Evolutionary conservation across 2,888 invertebrate species (phyloP).

Genomic region (Ectobius pallidus): DNA sequence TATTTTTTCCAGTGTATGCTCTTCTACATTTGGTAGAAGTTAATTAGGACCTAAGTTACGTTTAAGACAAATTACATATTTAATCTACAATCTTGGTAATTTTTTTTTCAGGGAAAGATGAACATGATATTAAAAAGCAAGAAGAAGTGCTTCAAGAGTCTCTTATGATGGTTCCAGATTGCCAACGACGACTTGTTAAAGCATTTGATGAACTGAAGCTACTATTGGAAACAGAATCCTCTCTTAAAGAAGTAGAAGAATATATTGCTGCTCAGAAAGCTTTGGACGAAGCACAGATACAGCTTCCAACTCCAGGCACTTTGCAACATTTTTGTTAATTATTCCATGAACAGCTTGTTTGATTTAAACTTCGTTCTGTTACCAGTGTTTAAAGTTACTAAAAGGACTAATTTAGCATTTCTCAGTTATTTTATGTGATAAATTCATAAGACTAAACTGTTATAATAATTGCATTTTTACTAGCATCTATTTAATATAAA

Average conservation of each 20-base stretch:
- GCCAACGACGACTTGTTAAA: constrained; percentile 75
- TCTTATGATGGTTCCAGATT: constrained; percentile 92
- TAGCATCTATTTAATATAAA: no score
- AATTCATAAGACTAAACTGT: no score
- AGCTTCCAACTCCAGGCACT: constrained; percentile 55
- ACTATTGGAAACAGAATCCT: constrained; percentile 74
- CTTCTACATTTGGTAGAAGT: no score
- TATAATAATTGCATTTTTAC: no score
- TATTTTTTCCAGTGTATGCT: no score
- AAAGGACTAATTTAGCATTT: no score
- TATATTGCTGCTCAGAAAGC: constrained; percentile 71
- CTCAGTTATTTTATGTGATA: no score
- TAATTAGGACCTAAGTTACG: no score
- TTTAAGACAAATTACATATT: no score
- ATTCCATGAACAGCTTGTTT: neutral
- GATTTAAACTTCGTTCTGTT: no score
- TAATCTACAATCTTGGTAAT: no score
- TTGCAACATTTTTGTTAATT: constrained; percentile 3
- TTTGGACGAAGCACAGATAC: constrained; percentile 69
- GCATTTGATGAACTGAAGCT: constrained; percentile 79
- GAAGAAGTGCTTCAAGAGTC: constrained; percentile 89
- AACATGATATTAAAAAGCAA: constrained; percentile 79
- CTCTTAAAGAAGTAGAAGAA: constrained; percentile 75
- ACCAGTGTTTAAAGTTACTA: no score
- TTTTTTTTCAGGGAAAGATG: constrained; percentile 67